Evolutionary conservation across 2,888 invertebrate species (phyloP), one percentile per base, ranked within the genome.

Genomic region (Leucozona laternaria): DNA sequence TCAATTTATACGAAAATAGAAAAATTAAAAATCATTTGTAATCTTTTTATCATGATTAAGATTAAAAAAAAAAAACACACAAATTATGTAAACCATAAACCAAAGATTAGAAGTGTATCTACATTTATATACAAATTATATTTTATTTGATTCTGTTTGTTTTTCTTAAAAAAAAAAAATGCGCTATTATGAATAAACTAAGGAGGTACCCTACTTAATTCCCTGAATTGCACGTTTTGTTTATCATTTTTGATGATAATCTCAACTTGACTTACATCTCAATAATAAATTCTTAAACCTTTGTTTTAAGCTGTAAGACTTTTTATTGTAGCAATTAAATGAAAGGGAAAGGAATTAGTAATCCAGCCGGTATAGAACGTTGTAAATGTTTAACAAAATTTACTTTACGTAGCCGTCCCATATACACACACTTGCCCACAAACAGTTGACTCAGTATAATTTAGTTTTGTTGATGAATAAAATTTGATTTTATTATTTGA

Each of bases 401-500:
- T 22, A 25, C 2, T 28, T 15, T 13, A 13, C n/a, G n/a, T n/a
- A 17, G 11, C 25, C 2, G 43, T 4, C 15, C 0, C 17, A 25
- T 3, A 2, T 3, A 17, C 5, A 58, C 20, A 6, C 11, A 50
- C n/a, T n/a, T n/a, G n/a, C n/a, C n/a, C 13, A 17, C n/a, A 20
- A 34, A 11, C n/a, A 4, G 8, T 15, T 20, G 13, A 5, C 31
- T 58, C 17, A 2, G 15, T 22, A 50, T 50, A 6, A 3, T 31
- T 57, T 45, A 50, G 37, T 43, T 60, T 68, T 57, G 25, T 1
- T 31, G 84, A 76, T 71, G 68, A 64, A 76, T 13, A 34, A 64
- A 48, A 68, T 40, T 43, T 76, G 79, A 80, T 79, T 79, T 72
- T 60, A 80, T 76, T 77, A 11, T 31, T 40, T 70, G 8, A 48